Percentiles rank a stretch among this genome's conserved stretches.
Evolutionary conservation across 2,113 vertebrate species (phyloP).

Genomic region (Pithys albifrons): DNA sequence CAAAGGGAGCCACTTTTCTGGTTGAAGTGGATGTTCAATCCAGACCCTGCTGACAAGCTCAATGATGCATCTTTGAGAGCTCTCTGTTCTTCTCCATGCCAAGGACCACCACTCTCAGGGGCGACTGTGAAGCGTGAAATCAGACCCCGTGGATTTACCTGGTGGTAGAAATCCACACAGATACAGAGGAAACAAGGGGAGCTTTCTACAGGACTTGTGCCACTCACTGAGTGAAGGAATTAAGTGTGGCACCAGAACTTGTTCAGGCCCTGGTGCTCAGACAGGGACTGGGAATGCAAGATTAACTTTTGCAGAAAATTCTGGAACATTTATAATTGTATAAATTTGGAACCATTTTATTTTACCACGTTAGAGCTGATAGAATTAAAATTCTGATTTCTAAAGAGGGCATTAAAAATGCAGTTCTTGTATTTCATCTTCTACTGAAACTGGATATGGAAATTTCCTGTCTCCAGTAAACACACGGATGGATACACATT

Average conservation of each 20-base stretch:
- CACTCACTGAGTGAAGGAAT: neutral
- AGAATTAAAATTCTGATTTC: neutral
- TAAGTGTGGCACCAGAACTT: neutral
- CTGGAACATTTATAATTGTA: neutral
- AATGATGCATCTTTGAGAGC: neutral
- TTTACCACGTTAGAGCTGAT: neutral
- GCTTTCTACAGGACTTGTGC: neutral
- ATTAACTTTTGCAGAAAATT: neutral
- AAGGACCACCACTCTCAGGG: neutral
- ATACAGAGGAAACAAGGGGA: neutral
- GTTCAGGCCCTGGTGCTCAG: neutral
- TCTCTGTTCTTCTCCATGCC: neutral
- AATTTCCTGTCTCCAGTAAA: neutral
- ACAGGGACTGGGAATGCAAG: neutral
- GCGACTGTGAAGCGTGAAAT: neutral
- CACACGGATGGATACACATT: neutral
- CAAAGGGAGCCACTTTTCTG: neutral
- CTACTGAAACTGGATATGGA: neutral
- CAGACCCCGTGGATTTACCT: neutral
- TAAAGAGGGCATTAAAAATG: neutral
- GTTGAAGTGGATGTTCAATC: neutral
- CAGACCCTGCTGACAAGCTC: neutral
- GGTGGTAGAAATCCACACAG: neutral
- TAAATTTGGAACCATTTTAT: neutral
- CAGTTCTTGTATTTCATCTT: neutral